Percentiles rank a stretch among this genome's conserved stretches.
Conservation (phyloP, 1,140 invertebrate genomes). For the Aporrectodea caliginosa region DNA sequence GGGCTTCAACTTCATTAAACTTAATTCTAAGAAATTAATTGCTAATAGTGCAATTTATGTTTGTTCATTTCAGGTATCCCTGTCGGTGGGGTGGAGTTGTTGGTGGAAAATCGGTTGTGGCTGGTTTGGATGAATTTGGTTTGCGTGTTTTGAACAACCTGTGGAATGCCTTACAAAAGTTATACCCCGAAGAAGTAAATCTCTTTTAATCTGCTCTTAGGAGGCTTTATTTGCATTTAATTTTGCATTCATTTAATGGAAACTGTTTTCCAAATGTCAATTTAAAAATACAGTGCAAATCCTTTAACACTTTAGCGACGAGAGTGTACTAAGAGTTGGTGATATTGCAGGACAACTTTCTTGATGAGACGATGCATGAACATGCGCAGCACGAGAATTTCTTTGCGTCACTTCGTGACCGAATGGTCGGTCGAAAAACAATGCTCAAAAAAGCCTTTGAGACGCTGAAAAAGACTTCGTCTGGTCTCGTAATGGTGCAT, state of each 20-base stretch:
- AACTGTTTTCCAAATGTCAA: no score
- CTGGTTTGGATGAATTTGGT: slow-evolving; percentile 54
- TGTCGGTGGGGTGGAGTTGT: slow-evolving; percentile 54
- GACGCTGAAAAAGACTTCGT: slow-evolving; percentile 35
- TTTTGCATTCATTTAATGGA: neutral
- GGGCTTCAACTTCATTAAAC: no score
- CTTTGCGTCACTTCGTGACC: slow-evolving; percentile 37
- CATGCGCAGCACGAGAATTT: slow-evolving; percentile 45
- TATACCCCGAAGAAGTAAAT: slow-evolving; percentile 45
- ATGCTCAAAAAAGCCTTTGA: slow-evolving; percentile 46
- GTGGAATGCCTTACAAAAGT: slow-evolving; percentile 50
- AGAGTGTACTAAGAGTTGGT: neutral
- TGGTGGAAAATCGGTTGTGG: slow-evolving; percentile 49
- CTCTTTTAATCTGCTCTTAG: neutral
- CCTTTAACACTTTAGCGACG: slow-evolving; percentile 4
- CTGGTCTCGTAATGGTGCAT: slow-evolving; percentile 44
- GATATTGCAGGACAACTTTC: slow-evolving; percentile 38
- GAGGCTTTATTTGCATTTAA: neutral
- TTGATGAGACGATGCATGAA: slow-evolving; percentile 46
- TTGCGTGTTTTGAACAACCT: slow-evolving; percentile 51
- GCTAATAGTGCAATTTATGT: neutral
- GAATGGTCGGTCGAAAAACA: slow-evolving; percentile 47
- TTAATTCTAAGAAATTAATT: neutral
- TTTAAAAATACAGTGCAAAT: no score
- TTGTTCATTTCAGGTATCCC: slow-evolving; percentile 50